These are phyloP conservation scores for Emydocephalus ijimae DNA, from an alignment of 2,113 vertebrate genomes.

Conservation along the genomic window DNA sequence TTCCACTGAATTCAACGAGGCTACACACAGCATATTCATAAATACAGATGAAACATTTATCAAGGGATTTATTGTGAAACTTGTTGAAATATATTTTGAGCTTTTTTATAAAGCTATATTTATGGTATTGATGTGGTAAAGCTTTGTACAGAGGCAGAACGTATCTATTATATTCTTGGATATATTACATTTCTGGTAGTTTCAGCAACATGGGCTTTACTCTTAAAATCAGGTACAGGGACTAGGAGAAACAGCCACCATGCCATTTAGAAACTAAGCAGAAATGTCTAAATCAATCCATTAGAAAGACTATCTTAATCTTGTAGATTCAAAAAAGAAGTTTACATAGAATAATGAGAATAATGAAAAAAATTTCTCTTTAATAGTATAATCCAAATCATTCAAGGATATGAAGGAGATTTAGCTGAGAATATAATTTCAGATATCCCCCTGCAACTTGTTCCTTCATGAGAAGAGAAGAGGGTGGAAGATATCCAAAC, in stretches of 20 bases:
- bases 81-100: neutral
- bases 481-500: neutral
- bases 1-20: neutral
- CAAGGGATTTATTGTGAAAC: neutral
- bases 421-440: neutral
- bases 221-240: neutral
- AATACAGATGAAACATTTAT: neutral
- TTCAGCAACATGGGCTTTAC: neutral
- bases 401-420: neutral
- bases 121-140: neutral
- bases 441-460: neutral
- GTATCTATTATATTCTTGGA: neutral
- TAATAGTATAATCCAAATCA: neutral
- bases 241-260: neutral
- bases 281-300: neutral
- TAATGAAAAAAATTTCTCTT: neutral
- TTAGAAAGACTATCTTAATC: neutral
- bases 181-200: neutral
- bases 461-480: neutral
- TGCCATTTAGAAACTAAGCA: neutral
- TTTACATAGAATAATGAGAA: neutral
- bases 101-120: neutral
- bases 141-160: neutral
- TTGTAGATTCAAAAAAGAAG: neutral
- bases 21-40: neutral